Evolutionary conservation across 2,797 vertebrate species (phyloP).

Genomic region (Microchirus variegatus): DNA sequence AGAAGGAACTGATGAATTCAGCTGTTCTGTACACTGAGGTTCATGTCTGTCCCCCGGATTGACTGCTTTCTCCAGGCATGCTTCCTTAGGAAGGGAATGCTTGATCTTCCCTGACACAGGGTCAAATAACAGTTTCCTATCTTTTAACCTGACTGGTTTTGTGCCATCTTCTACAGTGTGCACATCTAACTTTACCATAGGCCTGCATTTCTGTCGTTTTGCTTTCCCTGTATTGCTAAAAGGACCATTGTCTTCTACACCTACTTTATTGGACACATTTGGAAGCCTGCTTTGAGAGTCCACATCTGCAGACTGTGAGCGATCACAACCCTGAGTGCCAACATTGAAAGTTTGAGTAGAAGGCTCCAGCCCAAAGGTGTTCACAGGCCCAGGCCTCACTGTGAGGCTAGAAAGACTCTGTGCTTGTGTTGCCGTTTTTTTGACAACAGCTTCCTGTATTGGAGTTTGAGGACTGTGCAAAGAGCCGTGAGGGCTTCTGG

Average conservation of each 20-base stretch:
- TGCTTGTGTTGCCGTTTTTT: slow-evolving; percentile 80
- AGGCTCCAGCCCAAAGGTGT: slow-evolving; percentile 70
- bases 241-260: slow-evolving; percentile 76
- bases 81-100: slow-evolving; percentile 84
- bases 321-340: slow-evolving; percentile 73
- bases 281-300: slow-evolving; percentile 72
- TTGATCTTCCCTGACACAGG: slow-evolving; percentile 91
- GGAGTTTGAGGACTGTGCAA: slow-evolving; percentile 82
- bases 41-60: slow-evolving; percentile 61
- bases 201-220: slow-evolving; percentile 87
- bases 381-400: slow-evolving; percentile 71
- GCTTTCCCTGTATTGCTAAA: slow-evolving; percentile 81
- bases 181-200: slow-evolving; percentile 80
- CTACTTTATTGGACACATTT: slow-evolving; percentile 70
- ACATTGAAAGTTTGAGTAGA: slow-evolving; percentile 77
- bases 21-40: slow-evolving; percentile 80
- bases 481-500: slow-evolving; percentile 80
- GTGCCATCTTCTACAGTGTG: slow-evolving; percentile 79
- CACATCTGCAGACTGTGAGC: slow-evolving; percentile 63
- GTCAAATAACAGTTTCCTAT: slow-evolving; percentile 91
- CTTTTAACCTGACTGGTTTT: slow-evolving; percentile 91
- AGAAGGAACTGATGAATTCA: slow-evolving; percentile 78
- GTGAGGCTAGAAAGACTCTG: slow-evolving; percentile 73
- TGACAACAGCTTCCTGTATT: slow-evolving; percentile 78
- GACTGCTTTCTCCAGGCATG: slow-evolving; percentile 76